Percentiles rank a stretch among this genome's conserved stretches.
Evolutionary conservation across 2,797 vertebrate genomes (phyloP).

Genomic region (Acrocephalus scirpaceus): DNA sequence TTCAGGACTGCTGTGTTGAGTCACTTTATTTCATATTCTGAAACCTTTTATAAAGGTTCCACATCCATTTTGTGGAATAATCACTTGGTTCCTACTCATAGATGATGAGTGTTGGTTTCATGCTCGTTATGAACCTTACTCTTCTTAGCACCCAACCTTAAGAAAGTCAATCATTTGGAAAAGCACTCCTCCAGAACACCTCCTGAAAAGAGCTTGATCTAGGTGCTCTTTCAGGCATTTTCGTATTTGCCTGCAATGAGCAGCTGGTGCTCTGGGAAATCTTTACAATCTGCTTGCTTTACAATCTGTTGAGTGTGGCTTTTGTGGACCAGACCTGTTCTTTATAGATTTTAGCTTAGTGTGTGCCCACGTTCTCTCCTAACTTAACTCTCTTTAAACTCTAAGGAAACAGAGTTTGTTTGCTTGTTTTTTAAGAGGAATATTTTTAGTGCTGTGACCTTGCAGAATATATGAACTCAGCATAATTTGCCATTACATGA

Average conservation of each 20-base stretch:
- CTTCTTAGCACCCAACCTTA: not conserved
- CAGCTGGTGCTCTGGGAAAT: not conserved
- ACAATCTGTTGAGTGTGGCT: not conserved
- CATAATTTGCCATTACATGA: not conserved
- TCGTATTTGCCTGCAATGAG: not conserved
- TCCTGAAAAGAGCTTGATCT: not conserved
- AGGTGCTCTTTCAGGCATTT: not conserved
- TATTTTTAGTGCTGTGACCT: not conserved
- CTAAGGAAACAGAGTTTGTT: not conserved
- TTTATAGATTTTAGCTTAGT: not conserved
- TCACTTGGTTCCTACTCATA: not conserved
- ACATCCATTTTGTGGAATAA: not conserved
- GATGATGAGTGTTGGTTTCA: not conserved
- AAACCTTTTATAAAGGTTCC: not conserved
- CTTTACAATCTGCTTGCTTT: too few species aligned
- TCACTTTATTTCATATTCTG: not conserved
- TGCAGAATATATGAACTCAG: not conserved
- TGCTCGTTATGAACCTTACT: not conserved
- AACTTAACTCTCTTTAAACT: not conserved
- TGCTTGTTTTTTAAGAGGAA: not conserved
- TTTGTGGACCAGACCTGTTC: not conserved
- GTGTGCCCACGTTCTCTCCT: not conserved
- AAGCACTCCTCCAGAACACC: not conserved
- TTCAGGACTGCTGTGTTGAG: not conserved
- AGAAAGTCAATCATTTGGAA: not conserved